phyloP scores from a whole-genome alignment of 2,888 invertebrate genomes.

The Tortrix viridana region DNA sequence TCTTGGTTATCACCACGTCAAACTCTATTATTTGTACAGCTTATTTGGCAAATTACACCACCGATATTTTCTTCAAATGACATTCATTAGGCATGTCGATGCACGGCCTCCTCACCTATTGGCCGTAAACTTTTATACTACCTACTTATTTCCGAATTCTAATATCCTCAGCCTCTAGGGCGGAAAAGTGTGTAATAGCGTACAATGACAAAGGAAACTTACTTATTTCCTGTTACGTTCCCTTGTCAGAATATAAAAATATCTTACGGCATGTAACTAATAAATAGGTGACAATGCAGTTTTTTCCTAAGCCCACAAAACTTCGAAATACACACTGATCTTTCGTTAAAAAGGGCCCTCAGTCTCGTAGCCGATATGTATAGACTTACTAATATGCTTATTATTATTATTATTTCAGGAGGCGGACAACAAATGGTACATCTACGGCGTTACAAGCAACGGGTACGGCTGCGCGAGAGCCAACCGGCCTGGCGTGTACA shows the following conservation, averaged over 20 bases:
- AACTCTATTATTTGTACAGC: too few relatives aligned
- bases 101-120: background rate
- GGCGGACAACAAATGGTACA: constrained; percentile 76
- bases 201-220: constrained; percentile 19
- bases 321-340: too few relatives aligned
- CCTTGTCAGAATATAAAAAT: background rate
- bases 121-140: constrained; percentile 29
- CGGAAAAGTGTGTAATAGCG: constrained; percentile 16
- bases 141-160: constrained; percentile 16
- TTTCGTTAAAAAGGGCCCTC: background rate
- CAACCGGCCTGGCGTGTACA: constrained; percentile 91
- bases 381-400: background rate
- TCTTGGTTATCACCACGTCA: too few relatives aligned
- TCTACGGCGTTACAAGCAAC: constrained; percentile 90
- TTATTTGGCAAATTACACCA: background rate
- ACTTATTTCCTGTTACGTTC: constrained; percentile 7
- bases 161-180: background rate
- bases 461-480: constrained; percentile 92
- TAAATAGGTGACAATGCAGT: too few relatives aligned
- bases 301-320: too few relatives aligned
- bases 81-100: constrained; percentile 4
- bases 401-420: constrained; percentile 58
- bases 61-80: constrained; percentile 15
- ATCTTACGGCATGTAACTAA: too few relatives aligned
- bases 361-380: too few relatives aligned